phyloP scores from a whole-genome alignment of 2,797 vertebrate species.

The Platalea minor region DNA sequence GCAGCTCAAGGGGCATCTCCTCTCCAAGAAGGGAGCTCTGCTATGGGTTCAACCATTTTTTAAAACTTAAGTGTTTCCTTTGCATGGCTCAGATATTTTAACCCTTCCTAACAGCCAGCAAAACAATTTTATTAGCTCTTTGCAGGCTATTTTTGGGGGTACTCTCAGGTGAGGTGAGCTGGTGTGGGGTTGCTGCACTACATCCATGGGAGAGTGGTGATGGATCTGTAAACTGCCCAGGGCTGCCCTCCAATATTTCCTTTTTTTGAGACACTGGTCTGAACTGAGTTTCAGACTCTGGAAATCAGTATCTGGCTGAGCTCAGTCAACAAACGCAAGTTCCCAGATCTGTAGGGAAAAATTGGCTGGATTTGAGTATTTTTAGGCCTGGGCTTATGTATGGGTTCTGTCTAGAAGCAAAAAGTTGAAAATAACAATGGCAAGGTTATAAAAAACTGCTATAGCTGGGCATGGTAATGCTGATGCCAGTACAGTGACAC shows the following conservation, averaged over 20 bases:
- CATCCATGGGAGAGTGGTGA: background rate
- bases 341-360: background rate
- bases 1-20: background rate
- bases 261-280: background rate
- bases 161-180: background rate
- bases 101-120: background rate
- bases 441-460: background rate
- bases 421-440: background rate
- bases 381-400: background rate
- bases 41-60: background rate
- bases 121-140: background rate
- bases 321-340: background rate
- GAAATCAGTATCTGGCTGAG: background rate
- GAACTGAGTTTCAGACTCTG: background rate
- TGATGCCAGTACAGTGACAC: background rate
- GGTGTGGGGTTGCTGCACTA: fast-evolving
- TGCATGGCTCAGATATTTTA: background rate
- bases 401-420: background rate
- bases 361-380: background rate
- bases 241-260: background rate
- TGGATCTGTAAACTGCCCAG: background rate
- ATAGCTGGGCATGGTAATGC: background rate
- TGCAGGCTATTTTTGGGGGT: background rate
- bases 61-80: background rate
- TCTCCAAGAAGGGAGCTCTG: background rate